Conservation (phyloP, 2,797 vertebrate species). For the Clarias laeviceps region DNA sequence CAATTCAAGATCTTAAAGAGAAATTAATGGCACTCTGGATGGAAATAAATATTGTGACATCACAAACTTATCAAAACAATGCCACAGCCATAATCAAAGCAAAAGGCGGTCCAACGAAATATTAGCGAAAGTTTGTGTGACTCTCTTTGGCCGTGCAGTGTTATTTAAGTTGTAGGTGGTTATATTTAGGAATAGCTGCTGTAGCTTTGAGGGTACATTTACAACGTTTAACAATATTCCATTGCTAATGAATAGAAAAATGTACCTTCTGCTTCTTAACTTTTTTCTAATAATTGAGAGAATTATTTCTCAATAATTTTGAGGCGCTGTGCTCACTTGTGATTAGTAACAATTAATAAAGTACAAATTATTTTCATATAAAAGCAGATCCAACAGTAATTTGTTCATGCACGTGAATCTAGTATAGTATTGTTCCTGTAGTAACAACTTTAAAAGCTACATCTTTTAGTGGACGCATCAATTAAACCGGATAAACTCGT, state of each 20-base stretch:
- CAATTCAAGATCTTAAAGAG: too few species aligned
- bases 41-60: too few species aligned
- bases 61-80: too few species aligned
- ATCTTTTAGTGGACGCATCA: not conserved
- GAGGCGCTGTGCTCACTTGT: not conserved
- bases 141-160: too few species aligned
- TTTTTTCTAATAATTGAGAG: not conserved
- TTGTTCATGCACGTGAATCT: not conserved
- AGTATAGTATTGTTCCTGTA: not conserved
- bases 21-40: too few species aligned
- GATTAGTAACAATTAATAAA: not conserved
- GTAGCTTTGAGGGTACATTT: not conserved
- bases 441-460: not conserved
- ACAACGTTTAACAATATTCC: not conserved
- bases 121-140: too few species aligned
- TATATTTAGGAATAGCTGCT: not conserved
- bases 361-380: not conserved
- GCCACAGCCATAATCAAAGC: too few species aligned
- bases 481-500: not conserved
- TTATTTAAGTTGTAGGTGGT: not conserved
- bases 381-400: not conserved
- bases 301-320: too few species aligned
- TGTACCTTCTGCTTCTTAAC: not conserved
- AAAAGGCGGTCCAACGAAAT: too few species aligned
- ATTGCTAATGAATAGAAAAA: not conserved